Base-by-base conservation (phyloP, 2,888 invertebrate species). In the Caenorhabditis sp. region DNA sequence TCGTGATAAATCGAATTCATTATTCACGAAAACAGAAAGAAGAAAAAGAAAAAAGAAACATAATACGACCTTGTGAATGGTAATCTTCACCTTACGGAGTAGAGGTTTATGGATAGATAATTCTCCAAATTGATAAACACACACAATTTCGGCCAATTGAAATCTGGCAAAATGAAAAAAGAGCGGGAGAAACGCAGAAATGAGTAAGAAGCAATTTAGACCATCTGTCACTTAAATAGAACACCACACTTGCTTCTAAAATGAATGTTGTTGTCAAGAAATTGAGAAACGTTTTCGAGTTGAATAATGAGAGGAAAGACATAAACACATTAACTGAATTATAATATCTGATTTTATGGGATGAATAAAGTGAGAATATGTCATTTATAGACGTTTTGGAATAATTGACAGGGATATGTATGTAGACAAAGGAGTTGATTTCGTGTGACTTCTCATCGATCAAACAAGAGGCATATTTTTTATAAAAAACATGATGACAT, bases 221-320 rank as follows among this genome's bases (percentile, higher is more conserved):
- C 70, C 70, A 70, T 70, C 70, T 70, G 70, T 70, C 70, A 66
- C 70, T 70, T 63, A 52, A 26, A 58, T 27, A 67, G 61, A 43
- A 43, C 17, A 17, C 14, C 43, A 43, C 43, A 17, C 12, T 43
- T 43, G 14, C 43, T 43, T 43, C 14, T 7, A 14, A 43, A 43
- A 43, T 43, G 43, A 43, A 43, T 43, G 43, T 43, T 43, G 43
- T 43, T 43, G 43, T 43, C 64, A 65, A 65, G 63, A 65, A 65
- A 64, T 31, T 31, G 31, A 31, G 31, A 10, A 31, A 31, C 31
- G 59, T 31, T 69, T 49, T 54, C 63, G 63, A 54, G 67, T 49
- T 23, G 63, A 57, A 70, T 17, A 3, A 65, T 5, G 5, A 63
- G 12, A 5, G 65, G 38, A 21, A 54, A 14, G 23, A 65, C 31